Evolutionary conservation across 2,113 vertebrate genomes (phyloP).

Genomic region (Alouatta palliata): DNA sequence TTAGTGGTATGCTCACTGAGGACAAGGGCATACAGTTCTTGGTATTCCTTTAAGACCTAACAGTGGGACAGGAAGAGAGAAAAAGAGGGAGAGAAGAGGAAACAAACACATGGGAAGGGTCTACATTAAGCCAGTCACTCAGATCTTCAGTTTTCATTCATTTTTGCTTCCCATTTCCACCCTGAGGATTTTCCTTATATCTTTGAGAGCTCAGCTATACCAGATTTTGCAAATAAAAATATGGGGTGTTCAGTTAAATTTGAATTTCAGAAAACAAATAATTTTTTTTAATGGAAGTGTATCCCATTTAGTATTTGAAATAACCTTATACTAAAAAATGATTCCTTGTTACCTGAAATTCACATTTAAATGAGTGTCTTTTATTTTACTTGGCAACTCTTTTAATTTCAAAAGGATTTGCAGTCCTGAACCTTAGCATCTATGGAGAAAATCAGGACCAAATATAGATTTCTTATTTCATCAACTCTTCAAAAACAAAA

Average conservation of each 20-base stretch:
- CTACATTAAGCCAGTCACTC: rapidly evolving
- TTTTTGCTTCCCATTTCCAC: background rate
- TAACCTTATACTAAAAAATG: background rate
- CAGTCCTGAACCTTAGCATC: background rate
- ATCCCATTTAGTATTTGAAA: background rate
- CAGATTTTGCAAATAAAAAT: slow-evolving; percentile 6
- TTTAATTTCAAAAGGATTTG: background rate
- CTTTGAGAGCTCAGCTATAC: background rate
- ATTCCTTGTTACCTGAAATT: background rate
- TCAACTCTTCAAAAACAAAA: background rate
- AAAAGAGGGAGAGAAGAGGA: background rate
- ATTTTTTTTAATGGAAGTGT: background rate
- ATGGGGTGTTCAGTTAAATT: background rate
- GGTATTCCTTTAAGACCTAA: background rate
- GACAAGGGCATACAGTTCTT: background rate
- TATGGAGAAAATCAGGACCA: background rate
- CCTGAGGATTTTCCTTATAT: background rate
- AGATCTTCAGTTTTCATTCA: background rate
- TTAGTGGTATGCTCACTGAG: background rate
- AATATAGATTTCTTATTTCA: background rate
- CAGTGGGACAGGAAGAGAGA: background rate
- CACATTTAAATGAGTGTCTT: background rate
- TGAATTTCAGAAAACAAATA: slow-evolving; percentile 24
- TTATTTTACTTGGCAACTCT: background rate
- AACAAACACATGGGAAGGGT: background rate